Evolutionary conservation across 2,797 vertebrate genomes (phyloP).

Genomic region (Chrosomus eos): DNA sequence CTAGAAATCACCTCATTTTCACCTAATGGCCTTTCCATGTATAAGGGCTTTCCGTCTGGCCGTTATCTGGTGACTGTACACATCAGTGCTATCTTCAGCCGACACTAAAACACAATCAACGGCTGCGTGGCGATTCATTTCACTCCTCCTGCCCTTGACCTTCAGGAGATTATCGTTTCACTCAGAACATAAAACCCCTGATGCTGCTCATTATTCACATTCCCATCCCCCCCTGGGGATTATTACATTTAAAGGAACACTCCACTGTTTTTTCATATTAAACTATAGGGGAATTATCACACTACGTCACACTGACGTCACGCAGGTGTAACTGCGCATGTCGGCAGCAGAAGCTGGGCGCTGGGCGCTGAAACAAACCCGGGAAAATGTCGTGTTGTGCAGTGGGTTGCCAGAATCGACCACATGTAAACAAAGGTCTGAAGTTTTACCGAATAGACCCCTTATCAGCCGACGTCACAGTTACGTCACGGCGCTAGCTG

Average conservation of each 20-base stretch:
- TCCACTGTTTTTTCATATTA: too few relatives aligned
- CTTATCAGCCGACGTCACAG: too few relatives aligned
- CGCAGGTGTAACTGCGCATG: too few relatives aligned
- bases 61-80: constrained; percentile 46
- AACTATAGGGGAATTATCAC: too few relatives aligned
- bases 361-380: too few relatives aligned
- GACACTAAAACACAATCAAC: constrained; percentile 64
- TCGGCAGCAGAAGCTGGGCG: too few relatives aligned
- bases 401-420: too few relatives aligned
- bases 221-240: constrained; percentile 64
- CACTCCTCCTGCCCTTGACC: constrained; percentile 74
- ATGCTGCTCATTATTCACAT: constrained; percentile 74
- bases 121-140: constrained; percentile 71
- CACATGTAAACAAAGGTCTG: too few relatives aligned
- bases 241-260: constrained; percentile 66
- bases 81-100: constrained; percentile 43
- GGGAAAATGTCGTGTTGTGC: too few relatives aligned
- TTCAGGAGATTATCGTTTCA: constrained; percentile 80
- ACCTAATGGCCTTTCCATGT: constrained; percentile 43
- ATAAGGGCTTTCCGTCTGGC: constrained; percentile 37
- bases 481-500: too few relatives aligned
- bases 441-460: too few relatives aligned
- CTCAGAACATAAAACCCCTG: constrained; percentile 76
- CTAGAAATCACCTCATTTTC: constrained; percentile 23
- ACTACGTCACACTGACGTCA: too few relatives aligned